Evolutionary conservation across 2,888 invertebrate genomes (phyloP), one percentile per base, ranked within the genome.

Genomic region (Catocala nupta): DNA sequence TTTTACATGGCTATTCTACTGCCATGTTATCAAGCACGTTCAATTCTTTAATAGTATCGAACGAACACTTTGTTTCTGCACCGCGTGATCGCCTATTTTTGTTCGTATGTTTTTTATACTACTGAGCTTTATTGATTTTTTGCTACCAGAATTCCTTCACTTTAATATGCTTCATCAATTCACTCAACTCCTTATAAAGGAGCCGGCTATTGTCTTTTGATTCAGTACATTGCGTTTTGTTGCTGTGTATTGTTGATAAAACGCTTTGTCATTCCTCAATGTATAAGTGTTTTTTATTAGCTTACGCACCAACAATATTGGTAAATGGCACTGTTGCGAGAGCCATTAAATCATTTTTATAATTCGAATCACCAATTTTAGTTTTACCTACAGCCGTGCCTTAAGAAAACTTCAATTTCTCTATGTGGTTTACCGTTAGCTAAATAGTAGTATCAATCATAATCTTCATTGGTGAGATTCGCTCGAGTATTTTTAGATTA

Each of bases 381-480:
- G 71, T 74, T 71, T 75, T 78, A 81, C 80, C 75, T 77, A 81
- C 78, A 75, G 78, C 78, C 70, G 69, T 77, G 74, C 75, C 77
- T 81, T 81, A 81, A 78, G 71, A 77, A 76, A 68, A 80, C 78
- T 80, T 80, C 81, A 83, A 83, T 83, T 82, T 85, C 73, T 78
- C 75, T 74, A 61, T 71, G 83, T 82, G 83, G 73, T 82, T 80
- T 86, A 89, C 90, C 87, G 89, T 89, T 90, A 90, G 71, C 84
- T 84, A 86, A 89, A 87, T 88, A 85, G 83, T 84, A 75, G 80
- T 84, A 90, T 90, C 86, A 90, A 90, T 90, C 90, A 88, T 87
- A 87, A 88, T 89, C 81, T 85, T 83, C 83, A 81, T 76, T 79
- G 78, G 80, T 63, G 76, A 77, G 84, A 85, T 87, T 87, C 83